Evolutionary conservation across 2,888 invertebrate species (phyloP), one percentile per base, ranked within the genome.

Genomic region (Willowsia nigromaculata): DNA sequence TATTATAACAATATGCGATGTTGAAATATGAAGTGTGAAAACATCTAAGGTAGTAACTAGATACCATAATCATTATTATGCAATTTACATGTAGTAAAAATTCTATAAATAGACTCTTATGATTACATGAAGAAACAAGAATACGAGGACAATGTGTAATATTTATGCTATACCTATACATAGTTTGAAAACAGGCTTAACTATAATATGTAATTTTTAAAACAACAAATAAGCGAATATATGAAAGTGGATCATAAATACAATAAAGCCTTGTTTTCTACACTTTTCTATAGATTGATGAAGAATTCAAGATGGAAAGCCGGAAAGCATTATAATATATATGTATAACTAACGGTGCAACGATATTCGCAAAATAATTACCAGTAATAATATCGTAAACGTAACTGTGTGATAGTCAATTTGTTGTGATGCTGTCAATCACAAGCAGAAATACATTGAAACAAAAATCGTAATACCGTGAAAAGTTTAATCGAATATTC

Each of bases 251-350:
- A 88, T 76, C 88, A 88, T 83, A n/a, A 6, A 43, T 71, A 74
- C 74, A 74, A 78, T 84, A 80, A 84, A 88, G 88, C 88, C 88
- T 88, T 88, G 88, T 82, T 88, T 88, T 88, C 84, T 88, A 88
- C 81, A 88, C 87, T 88, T 88, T 88, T 88, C 59, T 82, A 88
- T 82, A 50, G 74, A 74, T 47, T 50, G 71, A 43, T 71, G 43
- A 62, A 15, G 18, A 56, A 18, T 37, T 53, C 7, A 37, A 56
- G 59, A 13, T 6, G 80, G 37, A 81, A 30, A 30, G 30, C 27
- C 1, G 40, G 30, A 50, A 50, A 68, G 18, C 33, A 83, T 50
- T n/a, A 71, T 56, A 74, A 65, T 56, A 59, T 56, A 81, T 18
- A 81, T 33, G 30, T 78, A n/a, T 30, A 56, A 56, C 37, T n/a